Conservation (phyloP, 2,888 invertebrate species). For the Drosophila algonquin region DNA sequence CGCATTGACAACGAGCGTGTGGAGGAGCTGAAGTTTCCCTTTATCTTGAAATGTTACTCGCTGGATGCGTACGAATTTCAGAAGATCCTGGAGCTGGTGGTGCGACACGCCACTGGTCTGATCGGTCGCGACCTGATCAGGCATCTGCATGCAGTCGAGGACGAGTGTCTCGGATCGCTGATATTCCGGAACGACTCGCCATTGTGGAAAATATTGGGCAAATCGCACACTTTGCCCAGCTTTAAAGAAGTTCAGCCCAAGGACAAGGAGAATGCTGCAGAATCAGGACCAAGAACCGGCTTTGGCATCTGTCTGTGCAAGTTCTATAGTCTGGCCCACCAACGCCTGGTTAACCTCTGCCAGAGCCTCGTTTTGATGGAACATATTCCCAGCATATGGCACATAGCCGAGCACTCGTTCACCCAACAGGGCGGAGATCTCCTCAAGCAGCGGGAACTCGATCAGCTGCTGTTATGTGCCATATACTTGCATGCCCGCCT, state of each 20-base stretch:
- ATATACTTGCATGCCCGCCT: slow-evolving; percentile 51
- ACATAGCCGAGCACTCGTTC: slow-evolving; percentile 59
- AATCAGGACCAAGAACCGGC: not conserved
- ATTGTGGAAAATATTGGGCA: slow-evolving; percentile 46
- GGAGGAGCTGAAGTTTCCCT: slow-evolving; percentile 48
- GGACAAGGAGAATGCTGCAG: slow-evolving; percentile 38
- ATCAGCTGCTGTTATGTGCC: slow-evolving; percentile 63
- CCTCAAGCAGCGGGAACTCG: slow-evolving; percentile 56
- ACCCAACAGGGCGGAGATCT: slow-evolving; percentile 35
- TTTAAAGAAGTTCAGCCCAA: slow-evolving; percentile 35
- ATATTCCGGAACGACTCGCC: slow-evolving; percentile 57
- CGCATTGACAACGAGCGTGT: slow-evolving; percentile 26
- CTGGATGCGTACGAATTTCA: slow-evolving; percentile 65
- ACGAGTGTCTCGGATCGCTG: slow-evolving; percentile 49
- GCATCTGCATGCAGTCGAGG: slow-evolving; percentile 55
- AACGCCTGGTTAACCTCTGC: slow-evolving; percentile 51
- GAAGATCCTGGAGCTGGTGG: slow-evolving; percentile 62
- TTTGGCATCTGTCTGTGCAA: slow-evolving; percentile 65
- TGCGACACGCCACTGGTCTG: slow-evolving; percentile 46
- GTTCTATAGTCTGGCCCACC: slow-evolving; percentile 57
- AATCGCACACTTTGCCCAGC: slow-evolving; percentile 23
- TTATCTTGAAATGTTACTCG: slow-evolving; percentile 50
- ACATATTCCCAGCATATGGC: slow-evolving; percentile 54
- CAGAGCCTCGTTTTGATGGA: slow-evolving; percentile 34
- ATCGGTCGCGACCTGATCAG: slow-evolving; percentile 47